Conservation (phyloP, 2,888 invertebrate species). For the Brachyptera putata region DNA sequence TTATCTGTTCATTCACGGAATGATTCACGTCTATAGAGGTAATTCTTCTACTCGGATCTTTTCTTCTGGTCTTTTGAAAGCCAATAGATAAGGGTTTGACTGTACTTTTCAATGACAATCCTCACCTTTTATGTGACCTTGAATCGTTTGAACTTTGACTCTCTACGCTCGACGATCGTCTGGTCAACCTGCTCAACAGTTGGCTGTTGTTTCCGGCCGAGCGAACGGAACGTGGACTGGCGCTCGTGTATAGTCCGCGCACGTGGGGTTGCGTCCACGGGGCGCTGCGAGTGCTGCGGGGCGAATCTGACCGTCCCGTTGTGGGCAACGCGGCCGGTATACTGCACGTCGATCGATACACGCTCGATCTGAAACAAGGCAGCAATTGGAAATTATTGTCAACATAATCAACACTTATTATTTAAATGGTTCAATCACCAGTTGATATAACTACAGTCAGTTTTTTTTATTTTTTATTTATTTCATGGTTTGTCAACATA, state of each 20-base stretch:
- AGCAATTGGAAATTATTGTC: too few species aligned
- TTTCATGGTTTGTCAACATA: too few species aligned
- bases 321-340: slow-evolving; percentile 45
- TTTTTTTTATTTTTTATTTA: too few species aligned
- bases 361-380: slow-evolving; percentile 38
- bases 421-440: neutral
- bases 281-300: slow-evolving; percentile 79
- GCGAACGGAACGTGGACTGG: slow-evolving; percentile 77
- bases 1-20: too few species aligned
- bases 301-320: slow-evolving; percentile 44
- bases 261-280: slow-evolving; percentile 71
- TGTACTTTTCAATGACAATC: neutral
- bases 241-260: slow-evolving; percentile 70
- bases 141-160: slow-evolving; percentile 88
- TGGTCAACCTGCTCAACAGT: slow-evolving; percentile 41
- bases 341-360: slow-evolving; percentile 51
- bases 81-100: too few species aligned
- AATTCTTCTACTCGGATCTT: too few species aligned
- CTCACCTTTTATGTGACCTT: slow-evolving; percentile 53
- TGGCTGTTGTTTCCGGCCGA: slow-evolving; percentile 52
- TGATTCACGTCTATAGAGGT: too few species aligned
- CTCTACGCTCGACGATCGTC: slow-evolving; percentile 68
- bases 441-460: neutral
- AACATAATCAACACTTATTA: too few species aligned
- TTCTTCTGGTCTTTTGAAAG: too few species aligned